Evolutionary conservation across 1,140 invertebrate genomes (phyloP).

Genomic region (Formica selysi): DNA sequence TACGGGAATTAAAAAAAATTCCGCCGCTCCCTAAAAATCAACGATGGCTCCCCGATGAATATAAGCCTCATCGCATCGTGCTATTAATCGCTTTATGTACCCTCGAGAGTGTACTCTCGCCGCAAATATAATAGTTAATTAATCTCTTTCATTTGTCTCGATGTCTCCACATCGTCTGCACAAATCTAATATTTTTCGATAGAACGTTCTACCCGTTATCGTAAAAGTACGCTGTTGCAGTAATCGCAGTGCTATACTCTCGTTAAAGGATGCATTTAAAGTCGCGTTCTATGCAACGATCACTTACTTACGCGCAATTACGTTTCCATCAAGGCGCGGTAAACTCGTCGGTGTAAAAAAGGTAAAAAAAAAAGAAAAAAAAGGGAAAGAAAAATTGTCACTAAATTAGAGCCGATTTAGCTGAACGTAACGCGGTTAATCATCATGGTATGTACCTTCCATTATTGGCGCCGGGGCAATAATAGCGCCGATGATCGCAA

Average conservation of each 20-base stretch:
- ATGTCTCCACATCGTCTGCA: neutral
- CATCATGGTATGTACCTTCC: constrained; percentile 48
- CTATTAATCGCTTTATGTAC: constrained; percentile 20
- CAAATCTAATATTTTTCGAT: neutral
- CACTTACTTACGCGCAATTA: constrained; percentile 9
- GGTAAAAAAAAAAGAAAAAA: no score
- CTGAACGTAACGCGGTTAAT: constrained; percentile 66
- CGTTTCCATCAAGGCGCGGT: constrained; percentile 13
- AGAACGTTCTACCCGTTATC: neutral
- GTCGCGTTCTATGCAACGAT: neutral
- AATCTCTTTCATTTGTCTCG: constrained; percentile 44
- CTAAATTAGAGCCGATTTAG: constrained; percentile 59
- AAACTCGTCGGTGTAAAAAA: neutral
- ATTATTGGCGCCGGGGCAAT: constrained; percentile 56
- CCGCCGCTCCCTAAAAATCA: constrained; percentile 25
- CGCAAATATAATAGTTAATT: constrained; percentile 51
- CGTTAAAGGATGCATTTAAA: neutral
- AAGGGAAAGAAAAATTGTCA: constrained; percentile 33
- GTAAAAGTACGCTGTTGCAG: neutral
- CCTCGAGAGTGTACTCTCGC: neutral
- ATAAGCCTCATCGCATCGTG: constrained; percentile 14
- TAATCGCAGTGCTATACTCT: neutral
- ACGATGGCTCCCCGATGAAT: constrained; percentile 48
- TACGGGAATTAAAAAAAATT: constrained; percentile 60
- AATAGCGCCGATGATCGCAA: constrained; percentile 66